phyloP scores from a whole-genome alignment of 2,113 vertebrate genomes.

The Galbula dea region DNA sequence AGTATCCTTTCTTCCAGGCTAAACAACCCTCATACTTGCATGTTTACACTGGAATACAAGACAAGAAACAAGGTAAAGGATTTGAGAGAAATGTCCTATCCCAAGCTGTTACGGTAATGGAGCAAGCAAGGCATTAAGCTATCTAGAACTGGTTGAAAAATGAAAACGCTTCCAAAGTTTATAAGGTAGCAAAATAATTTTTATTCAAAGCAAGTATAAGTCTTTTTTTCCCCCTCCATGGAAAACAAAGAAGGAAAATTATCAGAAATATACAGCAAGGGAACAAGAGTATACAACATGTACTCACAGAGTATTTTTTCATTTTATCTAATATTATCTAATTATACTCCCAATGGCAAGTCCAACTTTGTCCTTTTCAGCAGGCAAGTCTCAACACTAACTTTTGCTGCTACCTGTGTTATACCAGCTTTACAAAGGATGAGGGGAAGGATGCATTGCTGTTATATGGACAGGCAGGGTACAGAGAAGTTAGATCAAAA shows the following conservation, averaged over 20 bases:
- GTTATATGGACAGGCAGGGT: neutral
- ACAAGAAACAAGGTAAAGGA: neutral
- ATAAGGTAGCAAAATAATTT: neutral
- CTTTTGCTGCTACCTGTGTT: neutral
- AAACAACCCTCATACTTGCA: no score
- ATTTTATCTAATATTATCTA: neutral
- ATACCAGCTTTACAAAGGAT: neutral
- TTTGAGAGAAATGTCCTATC: neutral
- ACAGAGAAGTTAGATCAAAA: neutral
- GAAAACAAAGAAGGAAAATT: neutral
- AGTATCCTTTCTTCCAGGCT: no score
- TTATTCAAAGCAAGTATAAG: neutral
- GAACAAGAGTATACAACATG: neutral
- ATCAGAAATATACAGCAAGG: neutral
- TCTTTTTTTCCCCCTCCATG: neutral
- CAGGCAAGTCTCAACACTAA: neutral
- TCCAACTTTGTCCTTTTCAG: neutral
- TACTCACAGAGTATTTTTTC: neutral
- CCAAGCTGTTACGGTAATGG: neutral
- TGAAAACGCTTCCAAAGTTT: neutral
- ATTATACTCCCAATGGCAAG: neutral
- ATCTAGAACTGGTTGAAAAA: neutral
- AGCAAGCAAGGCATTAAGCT: neutral
- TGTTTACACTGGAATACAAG: neutral
- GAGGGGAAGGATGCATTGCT: neutral